phyloP scores from a whole-genome alignment of 2,888 invertebrate genomes.

The Drosophila buzzatii region DNA sequence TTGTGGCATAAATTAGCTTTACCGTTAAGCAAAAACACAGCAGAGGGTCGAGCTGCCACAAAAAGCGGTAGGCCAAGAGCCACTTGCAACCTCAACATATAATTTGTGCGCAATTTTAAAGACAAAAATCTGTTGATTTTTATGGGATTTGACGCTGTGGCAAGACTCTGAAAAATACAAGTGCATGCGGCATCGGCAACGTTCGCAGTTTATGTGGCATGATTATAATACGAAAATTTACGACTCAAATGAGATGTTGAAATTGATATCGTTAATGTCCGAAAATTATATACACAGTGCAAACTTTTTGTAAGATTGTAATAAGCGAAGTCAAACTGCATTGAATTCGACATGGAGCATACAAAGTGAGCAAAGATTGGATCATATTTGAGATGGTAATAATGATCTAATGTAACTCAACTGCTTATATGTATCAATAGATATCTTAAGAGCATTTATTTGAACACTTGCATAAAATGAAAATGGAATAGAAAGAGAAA shows the following conservation, averaged over 20 bases:
- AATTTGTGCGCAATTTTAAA: constrained; percentile 67
- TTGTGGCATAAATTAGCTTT: constrained; percentile 73
- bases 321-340: neutral
- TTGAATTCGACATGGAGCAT: neutral
- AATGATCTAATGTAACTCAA: neutral
- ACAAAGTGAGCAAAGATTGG: neutral
- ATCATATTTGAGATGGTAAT: neutral
- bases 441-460: neutral
- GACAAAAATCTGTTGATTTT: constrained; percentile 59
- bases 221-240: constrained; percentile 37
- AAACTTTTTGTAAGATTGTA: neutral
- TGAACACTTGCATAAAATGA: neutral
- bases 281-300: constrained; percentile 20
- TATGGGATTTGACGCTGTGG: constrained; percentile 48
- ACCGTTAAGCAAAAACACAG: constrained; percentile 58
- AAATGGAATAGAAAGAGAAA: neutral
- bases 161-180: constrained; percentile 24
- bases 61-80: neutral
- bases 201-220: constrained; percentile 43
- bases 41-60: neutral
- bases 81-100: constrained; percentile 44
- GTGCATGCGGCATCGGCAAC: neutral
- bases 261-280: constrained; percentile 32
- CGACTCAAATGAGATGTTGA: constrained; percentile 10
- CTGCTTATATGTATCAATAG: neutral